A percentile compares a stretch with the other conserved stretches of the same genome.
Conservation (phyloP, 2,113 vertebrate genomes). For the Centropus unirufus region DNA sequence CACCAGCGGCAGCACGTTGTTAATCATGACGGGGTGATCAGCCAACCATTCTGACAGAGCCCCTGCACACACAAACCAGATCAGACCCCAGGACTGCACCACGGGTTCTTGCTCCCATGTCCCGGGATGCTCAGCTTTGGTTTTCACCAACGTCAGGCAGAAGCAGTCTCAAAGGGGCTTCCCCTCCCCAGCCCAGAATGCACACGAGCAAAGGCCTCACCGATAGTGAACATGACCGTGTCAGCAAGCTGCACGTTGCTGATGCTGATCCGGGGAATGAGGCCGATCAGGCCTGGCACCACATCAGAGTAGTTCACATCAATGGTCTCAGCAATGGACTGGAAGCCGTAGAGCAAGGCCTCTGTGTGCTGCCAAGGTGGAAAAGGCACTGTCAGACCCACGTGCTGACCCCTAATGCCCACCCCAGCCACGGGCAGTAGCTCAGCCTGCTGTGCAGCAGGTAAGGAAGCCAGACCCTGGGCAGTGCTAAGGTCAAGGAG, state of each 20-base stretch:
- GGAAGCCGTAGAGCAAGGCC: slow-evolving; percentile 96
- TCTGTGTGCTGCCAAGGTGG: slow-evolving; percentile 88
- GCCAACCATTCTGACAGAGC: slow-evolving; percentile 97
- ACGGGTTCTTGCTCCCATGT: accelerated
- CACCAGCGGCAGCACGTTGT: slow-evolving; percentile 94
- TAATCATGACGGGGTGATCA: slow-evolving; percentile 98
- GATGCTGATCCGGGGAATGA: slow-evolving; percentile 97
- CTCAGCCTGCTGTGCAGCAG: not conserved
- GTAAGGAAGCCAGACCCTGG: not conserved
- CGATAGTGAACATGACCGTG: slow-evolving; percentile 99
- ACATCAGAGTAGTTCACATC: slow-evolving; percentile 98
- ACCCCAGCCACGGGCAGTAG: not conserved
- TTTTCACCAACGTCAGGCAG: not conserved
- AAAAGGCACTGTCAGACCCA: not conserved
- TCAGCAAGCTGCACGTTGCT: slow-evolving; percentile 97
- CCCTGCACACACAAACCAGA: slow-evolving; percentile 72
- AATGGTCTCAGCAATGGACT: slow-evolving; percentile 98
- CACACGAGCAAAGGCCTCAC: slow-evolving; percentile 65
- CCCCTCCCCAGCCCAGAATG: not conserved
- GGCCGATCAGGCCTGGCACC: slow-evolving; percentile 95
- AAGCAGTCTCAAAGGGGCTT: not conserved
- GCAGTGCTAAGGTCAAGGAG: not conserved
- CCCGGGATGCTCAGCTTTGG: not conserved
- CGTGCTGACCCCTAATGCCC: not conserved
- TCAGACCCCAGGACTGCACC: not conserved